Evolutionary conservation across 2,797 vertebrate species (phyloP).

Genomic region (Parotocinclus haroldoi): DNA sequence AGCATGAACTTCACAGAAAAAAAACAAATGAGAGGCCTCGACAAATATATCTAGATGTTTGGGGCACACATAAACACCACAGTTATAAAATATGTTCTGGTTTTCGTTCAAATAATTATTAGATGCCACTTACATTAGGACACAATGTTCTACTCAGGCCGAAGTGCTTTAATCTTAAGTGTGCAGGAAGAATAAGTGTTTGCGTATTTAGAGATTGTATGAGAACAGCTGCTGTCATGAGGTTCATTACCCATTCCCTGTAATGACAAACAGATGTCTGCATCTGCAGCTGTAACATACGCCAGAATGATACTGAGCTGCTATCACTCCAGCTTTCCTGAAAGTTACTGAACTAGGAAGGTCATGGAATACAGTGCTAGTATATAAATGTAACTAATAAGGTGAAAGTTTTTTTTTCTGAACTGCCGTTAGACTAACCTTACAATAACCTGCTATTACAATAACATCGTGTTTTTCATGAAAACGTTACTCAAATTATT

Average conservation of each 20-base stretch:
- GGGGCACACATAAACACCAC: slow-evolving; percentile 20
- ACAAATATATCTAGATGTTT: slow-evolving; percentile 10
- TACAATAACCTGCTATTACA: no score
- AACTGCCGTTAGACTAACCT: no score
- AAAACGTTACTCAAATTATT: no score
- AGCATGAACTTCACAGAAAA: slow-evolving; percentile 2
- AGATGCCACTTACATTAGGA: not conserved
- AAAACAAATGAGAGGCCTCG: slow-evolving; percentile 10
- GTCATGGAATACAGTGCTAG: no score
- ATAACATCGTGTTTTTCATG: no score
- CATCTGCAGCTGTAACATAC: slow-evolving; percentile 25
- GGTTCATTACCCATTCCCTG: slow-evolving; percentile 59
- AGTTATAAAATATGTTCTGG: slow-evolving; percentile 2
- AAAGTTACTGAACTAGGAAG: slow-evolving; percentile 46
- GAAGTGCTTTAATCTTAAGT: slow-evolving; percentile 42
- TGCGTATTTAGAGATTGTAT: slow-evolving; percentile 55
- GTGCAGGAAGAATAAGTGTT: slow-evolving; percentile 50
- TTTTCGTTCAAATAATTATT: not conserved
- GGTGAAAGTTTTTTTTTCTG: no score
- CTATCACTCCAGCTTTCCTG: slow-evolving; percentile 54
- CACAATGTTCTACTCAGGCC: not conserved
- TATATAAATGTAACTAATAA: no score
- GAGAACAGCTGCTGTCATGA: slow-evolving; percentile 55
- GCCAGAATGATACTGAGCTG: slow-evolving; percentile 52
- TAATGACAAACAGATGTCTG: slow-evolving; percentile 67